A percentile compares a stretch with the other conserved stretches of the same genome.
phyloP scores from a whole-genome alignment of 2,113 vertebrate species.

The Macrotis lagotis region DNA sequence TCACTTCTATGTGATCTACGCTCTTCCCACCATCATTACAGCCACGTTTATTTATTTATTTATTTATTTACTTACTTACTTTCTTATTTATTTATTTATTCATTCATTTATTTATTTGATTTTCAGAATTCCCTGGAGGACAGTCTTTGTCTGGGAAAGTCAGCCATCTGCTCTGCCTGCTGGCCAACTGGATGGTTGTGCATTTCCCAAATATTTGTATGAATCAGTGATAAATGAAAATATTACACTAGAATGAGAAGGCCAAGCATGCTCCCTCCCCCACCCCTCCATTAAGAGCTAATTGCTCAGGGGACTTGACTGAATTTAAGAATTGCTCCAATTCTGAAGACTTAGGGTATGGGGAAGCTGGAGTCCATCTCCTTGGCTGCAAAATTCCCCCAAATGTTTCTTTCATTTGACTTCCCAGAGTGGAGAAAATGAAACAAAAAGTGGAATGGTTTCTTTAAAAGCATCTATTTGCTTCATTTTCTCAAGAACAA shows the following conservation, averaged over 20 bases:
- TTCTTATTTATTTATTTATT: no score
- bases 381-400: background rate
- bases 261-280: background rate
- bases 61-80: no score
- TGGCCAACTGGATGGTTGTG: background rate
- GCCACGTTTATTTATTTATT: no score
- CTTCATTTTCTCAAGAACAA: background rate
- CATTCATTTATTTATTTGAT: background rate
- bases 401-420: no score
- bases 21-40: no score
- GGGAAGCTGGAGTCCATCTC: background rate
- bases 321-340: background rate
- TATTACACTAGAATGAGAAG: background rate
- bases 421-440: background rate
- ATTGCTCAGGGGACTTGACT: background rate
- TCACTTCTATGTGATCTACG: no score
- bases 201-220: slow-evolving; percentile 1
- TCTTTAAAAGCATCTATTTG: background rate
- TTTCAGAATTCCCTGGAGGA: background rate
- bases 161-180: background rate
- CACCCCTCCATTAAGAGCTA: background rate
- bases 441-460: background rate
- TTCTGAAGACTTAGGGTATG: background rate
- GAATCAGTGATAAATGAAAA: background rate
- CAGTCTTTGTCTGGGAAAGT: background rate